Conservation (phyloP, 2,888 invertebrate genomes). For the Lasius platythorax region DNA sequence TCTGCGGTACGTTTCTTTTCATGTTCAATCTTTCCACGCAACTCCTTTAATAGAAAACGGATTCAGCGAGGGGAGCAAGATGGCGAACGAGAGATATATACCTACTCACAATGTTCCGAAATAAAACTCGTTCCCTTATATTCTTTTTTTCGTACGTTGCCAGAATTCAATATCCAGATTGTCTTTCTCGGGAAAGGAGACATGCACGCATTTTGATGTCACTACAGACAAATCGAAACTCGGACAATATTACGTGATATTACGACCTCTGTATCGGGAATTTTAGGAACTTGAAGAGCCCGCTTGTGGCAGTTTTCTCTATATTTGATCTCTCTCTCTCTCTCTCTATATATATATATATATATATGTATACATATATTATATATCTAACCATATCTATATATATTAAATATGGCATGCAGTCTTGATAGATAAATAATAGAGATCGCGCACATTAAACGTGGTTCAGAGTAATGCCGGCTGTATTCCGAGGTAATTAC, state of each 20-base stretch:
- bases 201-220: slow-evolving; percentile 34
- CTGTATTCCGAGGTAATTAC: slow-evolving; percentile 45
- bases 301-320: neutral
- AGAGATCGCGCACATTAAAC: slow-evolving; percentile 26
- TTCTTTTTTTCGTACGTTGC: slow-evolving; percentile 39
- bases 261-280: neutral
- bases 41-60: slow-evolving; percentile 74
- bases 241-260: neutral
- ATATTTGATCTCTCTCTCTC: neutral
- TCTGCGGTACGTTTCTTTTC: slow-evolving; percentile 63
- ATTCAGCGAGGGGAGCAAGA: slow-evolving; percentile 56
- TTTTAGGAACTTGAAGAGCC: neutral
- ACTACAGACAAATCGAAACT: slow-evolving; percentile 20
- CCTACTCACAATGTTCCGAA: slow-evolving; percentile 31
- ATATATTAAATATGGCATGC: neutral
- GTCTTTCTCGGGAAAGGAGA: neutral
- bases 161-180: slow-evolving; percentile 58
- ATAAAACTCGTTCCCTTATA: slow-evolving; percentile 56
- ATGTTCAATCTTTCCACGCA: slow-evolving; percentile 66
- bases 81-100: slow-evolving; percentile 39
- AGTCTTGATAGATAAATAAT: slow-evolving; percentile 22
- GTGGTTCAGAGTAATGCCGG: slow-evolving; percentile 19
- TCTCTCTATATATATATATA: no score
- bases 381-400: neutral
- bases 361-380: no score